Evolutionary conservation across 2,113 vertebrate genomes (phyloP).

Genomic region (Rhinoderma darwinii): DNA sequence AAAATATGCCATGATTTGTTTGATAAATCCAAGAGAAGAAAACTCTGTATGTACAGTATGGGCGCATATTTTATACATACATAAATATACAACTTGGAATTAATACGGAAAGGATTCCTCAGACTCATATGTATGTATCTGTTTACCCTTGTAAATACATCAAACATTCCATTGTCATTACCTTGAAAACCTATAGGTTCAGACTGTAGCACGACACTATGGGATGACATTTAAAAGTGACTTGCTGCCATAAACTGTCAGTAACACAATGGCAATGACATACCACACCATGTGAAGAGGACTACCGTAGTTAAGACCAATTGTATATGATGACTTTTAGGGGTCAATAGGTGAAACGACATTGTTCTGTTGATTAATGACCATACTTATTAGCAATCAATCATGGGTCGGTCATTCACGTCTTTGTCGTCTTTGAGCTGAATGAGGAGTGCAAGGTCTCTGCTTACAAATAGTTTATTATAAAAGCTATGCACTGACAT

Average conservation of each 20-base stretch:
- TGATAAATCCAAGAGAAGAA: too few species aligned
- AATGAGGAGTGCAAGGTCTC: slow-evolving; percentile 6
- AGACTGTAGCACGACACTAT: not conserved
- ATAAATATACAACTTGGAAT: not conserved
- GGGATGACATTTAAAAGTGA: slow-evolving; percentile 1
- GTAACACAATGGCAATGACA: not conserved
- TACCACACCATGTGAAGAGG: not conserved
- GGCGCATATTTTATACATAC: not conserved
- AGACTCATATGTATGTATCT: not conserved
- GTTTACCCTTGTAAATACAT: not conserved
- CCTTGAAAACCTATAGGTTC: not conserved
- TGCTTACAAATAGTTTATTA: slow-evolving; percentile 29
- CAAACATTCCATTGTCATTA: not conserved
- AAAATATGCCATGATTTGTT: too few species aligned
- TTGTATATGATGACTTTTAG: slow-evolving; percentile 10
- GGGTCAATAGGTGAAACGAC: not conserved
- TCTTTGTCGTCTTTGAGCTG: slow-evolving; percentile 1
- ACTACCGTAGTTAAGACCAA: not conserved
- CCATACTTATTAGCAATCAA: slow-evolving; percentile 30
- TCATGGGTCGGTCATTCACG: slow-evolving; percentile 1
- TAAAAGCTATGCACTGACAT: not conserved
- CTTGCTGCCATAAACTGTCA: slow-evolving; percentile 7
- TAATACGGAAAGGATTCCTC: not conserved
- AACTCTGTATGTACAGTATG: not conserved
- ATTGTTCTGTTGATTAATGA: slow-evolving; percentile 27